These are phyloP conservation scores for Coptodon bakossiorum DNA, from an alignment of 2,113 vertebrate genomes.

Conservation along the genomic window DNA sequence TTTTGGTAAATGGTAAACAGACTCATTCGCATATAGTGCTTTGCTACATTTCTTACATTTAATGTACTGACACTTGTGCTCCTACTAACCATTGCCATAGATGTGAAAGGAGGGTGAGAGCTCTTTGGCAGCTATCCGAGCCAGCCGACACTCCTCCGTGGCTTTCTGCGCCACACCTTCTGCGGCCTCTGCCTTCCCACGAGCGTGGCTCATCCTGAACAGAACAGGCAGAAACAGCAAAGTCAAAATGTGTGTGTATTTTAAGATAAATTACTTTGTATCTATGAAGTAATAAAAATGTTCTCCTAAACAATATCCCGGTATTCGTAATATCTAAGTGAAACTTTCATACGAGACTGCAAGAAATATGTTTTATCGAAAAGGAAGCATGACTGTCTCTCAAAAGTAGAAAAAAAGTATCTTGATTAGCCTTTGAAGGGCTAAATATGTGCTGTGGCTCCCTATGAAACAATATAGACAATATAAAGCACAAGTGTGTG, in stretches of 20 bases:
- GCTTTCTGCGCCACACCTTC: conserved; percentile 88
- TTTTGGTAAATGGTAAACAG: neutral
- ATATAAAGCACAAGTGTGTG: too few relatives aligned
- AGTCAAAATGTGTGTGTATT: neutral
- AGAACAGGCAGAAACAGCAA: neutral
- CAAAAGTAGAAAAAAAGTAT: neutral
- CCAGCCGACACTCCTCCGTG: conserved; percentile 87
- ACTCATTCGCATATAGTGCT: neutral
- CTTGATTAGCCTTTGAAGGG: neutral
- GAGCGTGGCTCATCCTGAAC: conserved; percentile 89
- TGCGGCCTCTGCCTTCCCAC: conserved; percentile 90
- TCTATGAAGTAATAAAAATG: neutral
- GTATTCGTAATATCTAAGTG: neutral
- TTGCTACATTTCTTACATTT: neutral
- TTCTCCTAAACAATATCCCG: neutral
- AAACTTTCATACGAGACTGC: neutral
- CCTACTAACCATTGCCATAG: conserved; percentile 90
- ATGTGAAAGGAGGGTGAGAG: conserved; percentile 96
- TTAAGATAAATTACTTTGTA: neutral
- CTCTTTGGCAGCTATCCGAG: conserved; percentile 97
- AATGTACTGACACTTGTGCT: neutral
- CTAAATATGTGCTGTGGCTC: neutral
- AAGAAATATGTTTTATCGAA: neutral
- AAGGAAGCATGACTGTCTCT: neutral
- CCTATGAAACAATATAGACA: neutral